Base-by-base conservation (phyloP, 2,797 vertebrate genomes). In the Zalophus californianus region DNA sequence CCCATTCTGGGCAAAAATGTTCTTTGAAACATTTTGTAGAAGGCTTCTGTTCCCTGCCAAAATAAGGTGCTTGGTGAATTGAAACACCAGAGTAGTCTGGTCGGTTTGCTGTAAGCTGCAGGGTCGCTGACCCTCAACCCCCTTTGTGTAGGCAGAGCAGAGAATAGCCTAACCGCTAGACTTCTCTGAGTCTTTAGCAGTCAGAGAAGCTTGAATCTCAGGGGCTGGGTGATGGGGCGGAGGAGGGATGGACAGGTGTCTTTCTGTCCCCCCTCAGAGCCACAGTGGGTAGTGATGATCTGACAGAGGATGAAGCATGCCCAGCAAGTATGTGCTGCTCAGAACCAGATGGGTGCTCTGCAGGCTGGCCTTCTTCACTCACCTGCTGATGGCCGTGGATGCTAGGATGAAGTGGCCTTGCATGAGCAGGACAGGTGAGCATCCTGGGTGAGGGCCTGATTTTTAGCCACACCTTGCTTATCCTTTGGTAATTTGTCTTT, bases 351-450 rank as follows among this genome's bases (percentile, higher is more conserved):
- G 56, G 66, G 27, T 10, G 13, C 14, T 20, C 23, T 70, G 64
- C 32, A 23, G 27, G 4, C 3, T 54, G 27, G 44, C 13, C 13
- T 41, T 27, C 64, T 2, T 52, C 7, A 0, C n/a, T 41, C 7
- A 16, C 41, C 13, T 41, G 68, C 38, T 14, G 32, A 58, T 70
- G 80, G 32, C 72, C 25, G 2, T 23, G 20, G n/a, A 16, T 60
- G 38, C 41, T 80, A 48, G 3, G 52, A 10, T 11, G 11, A 11
- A 8, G 32, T 58, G 64, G 54, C 66, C 32, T 9, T 6, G 41
- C 25, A 0, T 1, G 32, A 50, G 68, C 68, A 12, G 56, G 21
- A 5, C 10, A 1, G 3, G 11, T 25, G 50, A 8, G 56, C n/a
- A 16, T 78, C 25, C 56, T n/a, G 66, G 38, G 32, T 21, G 38